Percentiles rank a stretch among this genome's conserved stretches.
These are phyloP conservation scores for Lagopus muta DNA, from an alignment of 2,113 vertebrate genomes.

Conservation along the genomic window DNA sequence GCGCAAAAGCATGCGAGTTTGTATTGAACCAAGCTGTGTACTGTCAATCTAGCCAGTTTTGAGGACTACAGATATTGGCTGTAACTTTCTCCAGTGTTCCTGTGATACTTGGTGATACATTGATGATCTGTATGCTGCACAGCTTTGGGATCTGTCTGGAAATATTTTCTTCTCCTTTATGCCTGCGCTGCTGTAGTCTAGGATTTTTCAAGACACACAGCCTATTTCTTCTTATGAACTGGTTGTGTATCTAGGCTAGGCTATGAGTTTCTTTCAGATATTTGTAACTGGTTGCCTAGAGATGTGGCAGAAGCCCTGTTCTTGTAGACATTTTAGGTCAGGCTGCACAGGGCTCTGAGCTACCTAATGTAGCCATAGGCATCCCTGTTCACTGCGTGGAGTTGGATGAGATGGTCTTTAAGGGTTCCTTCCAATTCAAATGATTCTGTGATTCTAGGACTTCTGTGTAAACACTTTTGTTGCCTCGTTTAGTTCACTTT, in stretches of 20 bases:
- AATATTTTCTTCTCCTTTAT: not conserved
- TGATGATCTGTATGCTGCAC: not conserved
- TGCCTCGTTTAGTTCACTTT: not conserved
- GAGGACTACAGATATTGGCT: not conserved
- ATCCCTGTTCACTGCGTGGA: no score
- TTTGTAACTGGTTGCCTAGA: no score
- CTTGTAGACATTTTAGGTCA: no score
- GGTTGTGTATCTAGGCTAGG: not conserved
- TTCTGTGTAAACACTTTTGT: not conserved
- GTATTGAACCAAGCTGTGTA: not conserved
- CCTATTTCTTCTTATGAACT: not conserved
- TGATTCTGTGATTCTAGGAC: not conserved
- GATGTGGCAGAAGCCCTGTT: no score
- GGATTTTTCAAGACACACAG: not conserved
- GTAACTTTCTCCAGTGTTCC: not conserved
- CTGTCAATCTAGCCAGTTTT: rapidly evolving
- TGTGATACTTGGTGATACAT: not conserved
- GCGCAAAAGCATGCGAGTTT: not conserved
- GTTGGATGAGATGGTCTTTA: no score
- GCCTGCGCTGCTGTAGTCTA: not conserved
- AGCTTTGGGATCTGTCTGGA: not conserved
- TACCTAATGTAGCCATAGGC: no score
- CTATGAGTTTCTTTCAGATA: not conserved
- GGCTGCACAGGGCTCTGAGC: no score
- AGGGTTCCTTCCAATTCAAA: no score